Evolutionary conservation across 2,797 vertebrate species (phyloP).

Genomic region (Orientallactaga sibirica): DNA sequence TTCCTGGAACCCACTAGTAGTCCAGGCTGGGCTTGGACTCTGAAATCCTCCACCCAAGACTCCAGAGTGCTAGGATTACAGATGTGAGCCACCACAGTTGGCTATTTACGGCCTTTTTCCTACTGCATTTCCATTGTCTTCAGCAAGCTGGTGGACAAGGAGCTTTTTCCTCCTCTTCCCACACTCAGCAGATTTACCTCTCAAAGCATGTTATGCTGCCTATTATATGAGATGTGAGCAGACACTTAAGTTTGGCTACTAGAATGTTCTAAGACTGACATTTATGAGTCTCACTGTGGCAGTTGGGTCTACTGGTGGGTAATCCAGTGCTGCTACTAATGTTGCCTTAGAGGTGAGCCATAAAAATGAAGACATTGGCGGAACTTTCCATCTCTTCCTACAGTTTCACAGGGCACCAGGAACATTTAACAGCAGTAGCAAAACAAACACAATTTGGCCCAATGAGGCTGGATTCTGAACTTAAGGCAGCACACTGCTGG

Average conservation of each 20-base stretch:
- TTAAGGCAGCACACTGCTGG: not conserved
- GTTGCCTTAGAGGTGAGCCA: not conserved
- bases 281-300: not conserved
- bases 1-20: not conserved
- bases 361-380: not conserved
- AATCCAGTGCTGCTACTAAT: not conserved
- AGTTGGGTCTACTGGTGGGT: not conserved
- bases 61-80: not conserved
- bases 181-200: not conserved
- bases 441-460: not conserved
- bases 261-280: not conserved
- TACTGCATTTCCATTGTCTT: not conserved
- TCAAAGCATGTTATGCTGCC: not conserved
- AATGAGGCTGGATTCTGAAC: not conserved
- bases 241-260: not conserved
- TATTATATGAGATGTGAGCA: not conserved
- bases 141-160: not conserved
- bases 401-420: not conserved
- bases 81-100: not conserved
- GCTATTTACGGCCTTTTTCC: not conserved
- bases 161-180: not conserved
- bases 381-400: not conserved
- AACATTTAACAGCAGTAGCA: not conserved
- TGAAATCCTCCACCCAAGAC: not conserved
- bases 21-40: not conserved